Evolutionary conservation across 2,113 vertebrate species (phyloP), one percentile per base, ranked within the genome.

Genomic region (Sapajus apella): DNA sequence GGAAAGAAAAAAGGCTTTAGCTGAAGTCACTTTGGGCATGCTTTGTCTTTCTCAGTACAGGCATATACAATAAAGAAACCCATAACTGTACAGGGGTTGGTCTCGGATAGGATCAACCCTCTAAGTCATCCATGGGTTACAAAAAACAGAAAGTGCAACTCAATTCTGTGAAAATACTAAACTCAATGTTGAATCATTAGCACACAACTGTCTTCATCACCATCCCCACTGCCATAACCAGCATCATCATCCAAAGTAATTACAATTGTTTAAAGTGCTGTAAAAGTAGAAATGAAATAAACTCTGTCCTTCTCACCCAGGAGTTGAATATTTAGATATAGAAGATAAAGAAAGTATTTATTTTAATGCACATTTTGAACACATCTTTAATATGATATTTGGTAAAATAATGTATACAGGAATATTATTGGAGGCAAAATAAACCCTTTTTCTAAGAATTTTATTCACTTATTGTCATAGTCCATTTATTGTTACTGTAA

Each of bases 361-460:
- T 86, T 80, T 92, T 43, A 73, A 55, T 64, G 50, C 32, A 58
- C 11, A 32, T 90, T 45, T 61, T 77, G 52, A 85, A 72, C n/a
- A 43, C 4, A 23, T 85, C 13, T 83, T 92, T 32, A 14, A 4
- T 43, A 21, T 45, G 68, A 77, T 32, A n/a, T n/a, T 79, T 5
- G 6, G 1, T 56, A 43, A 45, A 35, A 35, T 50, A 32, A 11
- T 27, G 8, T 4, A 37, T 27, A 20, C 6, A 55, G 13, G 80
- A 21, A 50, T 87, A n/a, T 13, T 40, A 14, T 17, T 40, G 4
- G 17, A 76, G 4, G 13, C 45, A 30, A 61, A 79, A 25, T 10
- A 56, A 76, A 35, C 2, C 5, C 4, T 64, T 25, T 52, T 77
- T 40, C 35, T 40, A 52, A 83, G 18, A 7, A 56, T 40, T 50